Conservation (phyloP, 2,797 vertebrate genomes). For the Sitta carolinensis region DNA sequence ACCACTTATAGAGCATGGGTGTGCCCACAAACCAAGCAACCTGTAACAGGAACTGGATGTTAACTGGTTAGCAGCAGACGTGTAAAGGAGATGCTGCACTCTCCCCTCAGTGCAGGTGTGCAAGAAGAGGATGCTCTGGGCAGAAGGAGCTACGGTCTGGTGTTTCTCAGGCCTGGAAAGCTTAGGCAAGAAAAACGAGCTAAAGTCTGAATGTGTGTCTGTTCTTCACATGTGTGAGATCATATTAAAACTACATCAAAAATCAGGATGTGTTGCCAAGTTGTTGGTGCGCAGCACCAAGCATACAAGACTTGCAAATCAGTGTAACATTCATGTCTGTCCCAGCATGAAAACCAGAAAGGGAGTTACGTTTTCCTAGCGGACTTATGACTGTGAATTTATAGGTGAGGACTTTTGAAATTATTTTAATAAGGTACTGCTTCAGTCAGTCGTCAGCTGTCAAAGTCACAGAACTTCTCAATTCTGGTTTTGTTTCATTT, state of each 20-base stretch:
- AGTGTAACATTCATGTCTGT: fast-evolving
- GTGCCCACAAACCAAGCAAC: background rate
- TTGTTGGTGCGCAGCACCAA: background rate
- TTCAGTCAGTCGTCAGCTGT: background rate
- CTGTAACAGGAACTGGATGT: too few species aligned
- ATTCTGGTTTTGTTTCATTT: background rate
- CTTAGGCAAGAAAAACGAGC: background rate
- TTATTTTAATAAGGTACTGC: background rate
- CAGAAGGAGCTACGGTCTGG: background rate
- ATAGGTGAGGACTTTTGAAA: background rate
- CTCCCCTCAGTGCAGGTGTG: background rate
- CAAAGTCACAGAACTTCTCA: background rate
- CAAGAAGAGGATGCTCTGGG: background rate
- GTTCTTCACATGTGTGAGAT: background rate
- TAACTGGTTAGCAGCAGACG: background rate
- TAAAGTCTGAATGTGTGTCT: background rate
- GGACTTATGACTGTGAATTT: background rate
- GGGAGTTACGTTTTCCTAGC: background rate
- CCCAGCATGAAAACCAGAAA: background rate
- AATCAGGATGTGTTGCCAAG: background rate
- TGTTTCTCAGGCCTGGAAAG: background rate
- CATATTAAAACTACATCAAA: background rate
- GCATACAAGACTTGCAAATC: background rate
- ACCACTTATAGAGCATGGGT: background rate
- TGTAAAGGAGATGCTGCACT: background rate